Percentiles rank a stretch among this genome's conserved stretches.
These are phyloP conservation scores for Loriculus beryllinus DNA, from an alignment of 2,797 vertebrate species.

Conservation along the genomic window DNA sequence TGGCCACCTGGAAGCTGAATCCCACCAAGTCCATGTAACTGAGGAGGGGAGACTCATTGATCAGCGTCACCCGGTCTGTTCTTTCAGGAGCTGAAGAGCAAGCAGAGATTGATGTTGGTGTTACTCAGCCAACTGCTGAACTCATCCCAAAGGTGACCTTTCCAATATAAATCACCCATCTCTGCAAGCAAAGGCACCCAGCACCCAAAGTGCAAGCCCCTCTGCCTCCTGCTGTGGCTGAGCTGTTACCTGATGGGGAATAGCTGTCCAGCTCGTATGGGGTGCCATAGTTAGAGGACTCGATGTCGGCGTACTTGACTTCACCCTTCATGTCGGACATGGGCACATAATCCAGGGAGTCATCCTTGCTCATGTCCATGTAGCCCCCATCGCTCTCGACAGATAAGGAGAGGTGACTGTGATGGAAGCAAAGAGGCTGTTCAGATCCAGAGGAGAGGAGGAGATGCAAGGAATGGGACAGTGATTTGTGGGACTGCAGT, in stretches of 20 bases:
- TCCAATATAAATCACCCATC: background rate
- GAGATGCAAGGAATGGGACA: background rate
- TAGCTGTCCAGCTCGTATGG: slow-evolving; percentile 90
- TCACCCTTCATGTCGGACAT: slow-evolving; percentile 91
- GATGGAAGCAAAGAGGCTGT: background rate
- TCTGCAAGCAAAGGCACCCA: background rate
- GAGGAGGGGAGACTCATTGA: slow-evolving; percentile 88
- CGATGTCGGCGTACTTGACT: slow-evolving; percentile 93
- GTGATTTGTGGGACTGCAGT: background rate
- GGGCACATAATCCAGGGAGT: slow-evolving; percentile 88
- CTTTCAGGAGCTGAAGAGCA: slow-evolving; percentile 81
- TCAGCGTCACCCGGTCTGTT: slow-evolving; percentile 76
- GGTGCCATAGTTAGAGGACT: slow-evolving; percentile 88
- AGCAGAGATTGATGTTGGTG: background rate
- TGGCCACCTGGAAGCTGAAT: slow-evolving; percentile 97
- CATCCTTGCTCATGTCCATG: slow-evolving; percentile 99
- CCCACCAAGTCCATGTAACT: slow-evolving; percentile 92
- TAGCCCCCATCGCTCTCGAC: slow-evolving; percentile 93
- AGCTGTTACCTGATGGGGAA: slow-evolving; percentile 69
- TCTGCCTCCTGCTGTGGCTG: background rate
- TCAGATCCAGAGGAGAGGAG: background rate
- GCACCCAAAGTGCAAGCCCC: background rate
- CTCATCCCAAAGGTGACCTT: background rate
- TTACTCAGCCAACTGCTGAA: background rate
- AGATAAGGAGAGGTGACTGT: slow-evolving; percentile 87